These are phyloP conservation scores for Crematogaster levior DNA, from an alignment of 2,888 invertebrate species.

Conservation along the genomic window DNA sequence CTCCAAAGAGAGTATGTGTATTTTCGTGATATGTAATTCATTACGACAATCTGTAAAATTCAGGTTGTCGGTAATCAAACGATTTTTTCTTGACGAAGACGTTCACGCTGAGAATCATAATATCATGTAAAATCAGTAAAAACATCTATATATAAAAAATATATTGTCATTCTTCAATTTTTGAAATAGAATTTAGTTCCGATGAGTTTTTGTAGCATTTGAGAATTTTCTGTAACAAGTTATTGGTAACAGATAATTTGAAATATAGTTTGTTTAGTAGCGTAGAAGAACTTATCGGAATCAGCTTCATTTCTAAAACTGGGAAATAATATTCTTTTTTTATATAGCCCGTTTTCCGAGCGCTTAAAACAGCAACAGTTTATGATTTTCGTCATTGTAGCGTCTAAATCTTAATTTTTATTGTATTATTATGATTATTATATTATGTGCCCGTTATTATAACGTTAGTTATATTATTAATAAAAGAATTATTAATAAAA, in stretches of 20 bases:
- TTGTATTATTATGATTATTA: background rate
- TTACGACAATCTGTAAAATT: background rate
- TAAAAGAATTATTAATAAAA: background rate
- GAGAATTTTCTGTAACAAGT: background rate
- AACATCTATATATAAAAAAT: background rate
- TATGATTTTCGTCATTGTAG: background rate
- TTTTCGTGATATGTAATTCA: background rate
- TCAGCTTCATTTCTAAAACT: background rate
- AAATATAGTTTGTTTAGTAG: background rate
- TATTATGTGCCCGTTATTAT: background rate
- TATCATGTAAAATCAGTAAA: background rate
- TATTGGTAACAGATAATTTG: background rate
- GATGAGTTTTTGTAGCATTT: background rate
- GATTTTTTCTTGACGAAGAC: background rate
- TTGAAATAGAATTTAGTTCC: background rate
- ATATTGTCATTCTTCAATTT: background rate
- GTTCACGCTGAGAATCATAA: background rate
- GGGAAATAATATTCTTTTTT: background rate
- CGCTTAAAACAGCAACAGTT: background rate
- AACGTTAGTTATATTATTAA: conserved; percentile 1
- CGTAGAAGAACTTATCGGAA: background rate
- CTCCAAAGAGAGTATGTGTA: background rate
- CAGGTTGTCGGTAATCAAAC: background rate
- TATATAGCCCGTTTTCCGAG: background rate
- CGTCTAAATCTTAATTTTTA: conserved; percentile 9